phyloP scores from a whole-genome alignment of 2,888 invertebrate species.

The Catonia carolina region DNA sequence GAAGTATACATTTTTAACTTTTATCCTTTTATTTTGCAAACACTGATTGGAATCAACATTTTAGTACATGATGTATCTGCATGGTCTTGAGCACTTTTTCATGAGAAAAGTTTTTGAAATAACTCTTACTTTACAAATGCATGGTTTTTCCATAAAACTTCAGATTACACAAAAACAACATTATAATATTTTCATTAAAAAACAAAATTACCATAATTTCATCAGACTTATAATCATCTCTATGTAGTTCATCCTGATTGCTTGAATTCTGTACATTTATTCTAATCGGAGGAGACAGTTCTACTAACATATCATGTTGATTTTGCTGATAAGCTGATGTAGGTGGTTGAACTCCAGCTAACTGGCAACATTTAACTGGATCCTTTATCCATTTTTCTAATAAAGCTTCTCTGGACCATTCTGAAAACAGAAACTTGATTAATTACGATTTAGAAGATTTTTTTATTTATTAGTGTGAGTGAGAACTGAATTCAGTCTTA shows the following conservation, averaged over 20 bases:
- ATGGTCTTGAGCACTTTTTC: no score
- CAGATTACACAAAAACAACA: no score
- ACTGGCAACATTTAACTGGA: conserved; percentile 56
- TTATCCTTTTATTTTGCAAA: no score
- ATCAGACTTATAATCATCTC: conserved; percentile 11
- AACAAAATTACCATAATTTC: conserved; percentile 21
- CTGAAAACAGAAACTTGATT: conserved; percentile 41
- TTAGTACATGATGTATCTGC: no score
- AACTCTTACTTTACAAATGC: no score
- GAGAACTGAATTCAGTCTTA: no score
- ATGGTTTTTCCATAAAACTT: no score
- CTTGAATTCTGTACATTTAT: not conserved
- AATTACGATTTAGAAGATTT: conserved; percentile 8
- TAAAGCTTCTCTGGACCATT: conserved; percentile 60
- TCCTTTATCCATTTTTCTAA: conserved; percentile 63
- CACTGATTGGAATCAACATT: no score
- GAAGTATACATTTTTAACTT: no score
- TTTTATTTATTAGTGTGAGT: no score
- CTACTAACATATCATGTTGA: conserved; percentile 11
- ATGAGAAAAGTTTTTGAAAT: no score
- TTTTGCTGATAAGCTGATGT: conserved; percentile 41
- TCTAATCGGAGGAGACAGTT: not conserved
- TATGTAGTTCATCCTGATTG: not conserved
- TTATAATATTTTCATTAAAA: no score
- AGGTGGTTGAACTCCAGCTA: conserved; percentile 58